Conservation (phyloP, 2,113 vertebrate genomes). For the Dromaius novaehollandiae region DNA sequence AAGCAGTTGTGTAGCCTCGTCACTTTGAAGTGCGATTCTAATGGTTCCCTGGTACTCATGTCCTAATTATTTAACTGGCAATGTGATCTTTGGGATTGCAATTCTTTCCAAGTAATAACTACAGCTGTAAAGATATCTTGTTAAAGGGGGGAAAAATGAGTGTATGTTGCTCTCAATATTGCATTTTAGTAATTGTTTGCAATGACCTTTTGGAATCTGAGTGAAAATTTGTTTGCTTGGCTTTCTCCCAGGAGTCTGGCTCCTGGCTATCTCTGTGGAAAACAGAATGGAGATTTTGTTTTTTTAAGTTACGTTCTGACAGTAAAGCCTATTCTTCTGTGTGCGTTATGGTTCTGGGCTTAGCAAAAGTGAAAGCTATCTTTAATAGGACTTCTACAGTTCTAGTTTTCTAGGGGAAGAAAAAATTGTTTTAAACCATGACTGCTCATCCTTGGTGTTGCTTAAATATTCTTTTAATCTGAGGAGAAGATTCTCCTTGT, state of each 20-base stretch:
- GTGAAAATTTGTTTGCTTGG: slow-evolving; percentile 53
- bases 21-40: neutral
- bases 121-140: neutral
- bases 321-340: neutral
- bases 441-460: neutral
- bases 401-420: neutral
- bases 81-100: neutral
- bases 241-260: neutral
- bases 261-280: neutral
- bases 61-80: neutral
- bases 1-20: neutral
- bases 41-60: neutral
- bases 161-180: neutral
- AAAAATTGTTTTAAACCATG: neutral
- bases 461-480: neutral
- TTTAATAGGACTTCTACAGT: neutral
- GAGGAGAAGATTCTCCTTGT: neutral
- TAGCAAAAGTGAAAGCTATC: slow-evolving; percentile 18
- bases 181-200: slow-evolving; percentile 12
- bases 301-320: slow-evolving; percentile 24
- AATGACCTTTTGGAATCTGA: slow-evolving; percentile 35
- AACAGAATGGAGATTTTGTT: neutral
- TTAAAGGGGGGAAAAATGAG: neutral
- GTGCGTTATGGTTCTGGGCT: neutral
- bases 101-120: neutral